Conservation (phyloP, 2,797 vertebrate genomes). For the Gymnothorax reevesii region DNA sequence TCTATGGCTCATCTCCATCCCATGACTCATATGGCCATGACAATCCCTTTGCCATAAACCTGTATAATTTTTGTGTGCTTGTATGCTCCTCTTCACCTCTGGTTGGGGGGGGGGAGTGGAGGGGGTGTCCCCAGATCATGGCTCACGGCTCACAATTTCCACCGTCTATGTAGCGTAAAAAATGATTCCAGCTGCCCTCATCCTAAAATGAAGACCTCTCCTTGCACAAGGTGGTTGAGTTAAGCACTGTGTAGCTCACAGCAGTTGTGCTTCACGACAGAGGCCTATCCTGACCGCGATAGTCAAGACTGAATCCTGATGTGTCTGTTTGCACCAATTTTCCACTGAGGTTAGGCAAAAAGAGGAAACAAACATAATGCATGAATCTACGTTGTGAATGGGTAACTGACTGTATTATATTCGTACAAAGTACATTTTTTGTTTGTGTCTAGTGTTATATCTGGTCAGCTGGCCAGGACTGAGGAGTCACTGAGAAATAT, state of each 20-base stretch:
- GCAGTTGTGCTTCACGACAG: background rate
- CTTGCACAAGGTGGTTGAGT: background rate
- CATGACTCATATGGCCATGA: slow-evolving; percentile 11
- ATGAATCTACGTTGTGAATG: background rate
- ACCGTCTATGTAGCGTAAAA: background rate
- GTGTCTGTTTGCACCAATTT: background rate
- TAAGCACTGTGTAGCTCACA: background rate
- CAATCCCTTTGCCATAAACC: slow-evolving; percentile 15
- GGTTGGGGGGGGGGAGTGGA: background rate
- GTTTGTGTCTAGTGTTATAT: background rate
- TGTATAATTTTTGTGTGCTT: slow-evolving; percentile 8
- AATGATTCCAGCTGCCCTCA: background rate
- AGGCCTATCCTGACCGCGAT: background rate
- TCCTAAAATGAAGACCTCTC: background rate
- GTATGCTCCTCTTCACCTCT: background rate
- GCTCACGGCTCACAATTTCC: background rate
- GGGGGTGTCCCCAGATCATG: background rate
- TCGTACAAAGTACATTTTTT: background rate
- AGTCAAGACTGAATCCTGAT: background rate
- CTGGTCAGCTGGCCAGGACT: background rate
- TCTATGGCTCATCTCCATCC: background rate
- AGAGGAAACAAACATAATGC: background rate
- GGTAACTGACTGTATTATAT: background rate
- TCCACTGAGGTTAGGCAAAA: background rate
- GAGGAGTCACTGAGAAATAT: background rate